phyloP scores from a whole-genome alignment of 2,888 invertebrate species.

The Campoplex capitator region DNA sequence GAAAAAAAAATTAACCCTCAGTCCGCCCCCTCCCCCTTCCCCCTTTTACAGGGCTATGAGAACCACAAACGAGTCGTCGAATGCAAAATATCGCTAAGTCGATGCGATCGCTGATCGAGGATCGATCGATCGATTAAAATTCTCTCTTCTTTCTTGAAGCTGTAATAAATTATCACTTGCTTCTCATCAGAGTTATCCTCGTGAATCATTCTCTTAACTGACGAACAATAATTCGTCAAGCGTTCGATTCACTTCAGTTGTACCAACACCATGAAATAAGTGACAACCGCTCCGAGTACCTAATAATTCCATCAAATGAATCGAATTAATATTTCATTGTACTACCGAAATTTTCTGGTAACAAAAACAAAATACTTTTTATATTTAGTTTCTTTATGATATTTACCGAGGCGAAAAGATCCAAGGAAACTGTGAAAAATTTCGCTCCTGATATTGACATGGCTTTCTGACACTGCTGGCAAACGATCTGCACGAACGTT shows the following conservation, averaged over 20 bases:
- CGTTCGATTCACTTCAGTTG: constrained; percentile 89
- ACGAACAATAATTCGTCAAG: constrained; percentile 49
- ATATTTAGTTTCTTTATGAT: constrained; percentile 34
- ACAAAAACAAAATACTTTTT: neutral
- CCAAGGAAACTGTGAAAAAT: constrained; percentile 94
- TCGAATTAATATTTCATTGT: neutral
- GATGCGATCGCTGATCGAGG: constrained; percentile 15
- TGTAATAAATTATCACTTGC: constrained; percentile 39
- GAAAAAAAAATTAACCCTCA: neutral
- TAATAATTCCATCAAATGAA: constrained; percentile 79
- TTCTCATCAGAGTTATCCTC: constrained; percentile 38
- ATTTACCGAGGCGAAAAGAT: constrained; percentile 94
- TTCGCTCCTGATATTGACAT: constrained; percentile 96
- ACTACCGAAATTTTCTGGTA: neutral
- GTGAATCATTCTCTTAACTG: constrained; percentile 39
- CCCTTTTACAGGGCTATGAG: neutral
- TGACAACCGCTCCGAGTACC: constrained; percentile 95
- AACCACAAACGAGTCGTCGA: constrained; percentile 14
- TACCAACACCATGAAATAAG: constrained; percentile 96
- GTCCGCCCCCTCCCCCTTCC: no score
- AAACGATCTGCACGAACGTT: constrained; percentile 95
- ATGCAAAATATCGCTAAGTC: constrained; percentile 41
- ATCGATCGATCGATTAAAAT: constrained; percentile 27
- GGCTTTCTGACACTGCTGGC: constrained; percentile 95
- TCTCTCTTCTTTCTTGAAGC: constrained; percentile 30